Percentiles rank a stretch among this genome's conserved stretches.
phyloP scores from a whole-genome alignment of 2,797 vertebrate species.

The Jordanella pulchra region DNA sequence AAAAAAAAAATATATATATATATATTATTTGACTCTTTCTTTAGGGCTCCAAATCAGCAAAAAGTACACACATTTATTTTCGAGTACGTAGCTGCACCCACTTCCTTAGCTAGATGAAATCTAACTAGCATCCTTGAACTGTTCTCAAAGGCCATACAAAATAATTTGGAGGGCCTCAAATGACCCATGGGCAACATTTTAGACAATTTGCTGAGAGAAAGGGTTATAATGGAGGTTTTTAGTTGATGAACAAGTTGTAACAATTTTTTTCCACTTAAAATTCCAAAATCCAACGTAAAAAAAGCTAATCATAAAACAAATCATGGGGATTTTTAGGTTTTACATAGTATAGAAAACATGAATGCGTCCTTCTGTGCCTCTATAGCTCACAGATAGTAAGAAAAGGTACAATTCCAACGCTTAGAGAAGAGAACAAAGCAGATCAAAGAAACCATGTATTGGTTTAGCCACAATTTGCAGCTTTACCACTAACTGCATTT shows the following conservation, averaged over 20 bases:
- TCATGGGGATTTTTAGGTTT: background rate
- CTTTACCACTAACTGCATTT: conserved; percentile 23
- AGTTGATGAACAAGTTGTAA: no score
- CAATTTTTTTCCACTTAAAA: no score
- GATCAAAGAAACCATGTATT: background rate
- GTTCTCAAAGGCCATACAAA: background rate
- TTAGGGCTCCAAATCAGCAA: no score
- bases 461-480: conserved; percentile 7
- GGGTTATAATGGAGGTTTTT: background rate
- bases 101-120: background rate
- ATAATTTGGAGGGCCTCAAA: background rate
- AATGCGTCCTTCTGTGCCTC: background rate
- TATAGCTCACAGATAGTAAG: background rate
- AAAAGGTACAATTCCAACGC: background rate
- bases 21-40: no score
- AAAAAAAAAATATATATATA: background rate
- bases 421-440: conserved; percentile 13
- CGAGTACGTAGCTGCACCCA: background rate
- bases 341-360: background rate
- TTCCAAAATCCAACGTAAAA: background rate
- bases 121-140: background rate
- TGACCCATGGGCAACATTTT: background rate
- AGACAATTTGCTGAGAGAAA: background rate
- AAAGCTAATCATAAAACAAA: no score
- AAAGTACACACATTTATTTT: background rate